Base-by-base conservation (phyloP, 2,113 vertebrate genomes). In the Aptenodytes patagonicus region DNA sequence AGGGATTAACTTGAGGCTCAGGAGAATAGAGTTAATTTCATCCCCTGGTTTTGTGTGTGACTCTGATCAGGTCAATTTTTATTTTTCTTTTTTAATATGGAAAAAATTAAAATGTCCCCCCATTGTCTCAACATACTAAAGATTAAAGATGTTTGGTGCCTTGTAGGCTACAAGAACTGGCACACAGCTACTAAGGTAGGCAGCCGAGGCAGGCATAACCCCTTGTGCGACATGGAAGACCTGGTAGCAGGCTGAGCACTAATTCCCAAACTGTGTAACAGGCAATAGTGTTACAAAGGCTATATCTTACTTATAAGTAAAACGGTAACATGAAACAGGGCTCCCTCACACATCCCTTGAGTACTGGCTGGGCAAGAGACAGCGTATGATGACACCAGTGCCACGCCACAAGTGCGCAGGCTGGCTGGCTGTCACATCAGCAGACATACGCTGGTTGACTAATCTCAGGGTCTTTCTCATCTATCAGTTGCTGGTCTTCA, bases 291-390 rank as follows among this genome's bases (percentile, higher is more conserved):
- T 34, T 61, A 32, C 18, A 38, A 82, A 76, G 6, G 6, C 77
- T 73, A 0, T 36, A 25, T 11, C 25, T 66, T 54, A 22, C 17
- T 70, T 64, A 31, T 4, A 34, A 38, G 10, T 54, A 57, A 91
- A 76, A 85, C 11, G 3, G 7, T 61, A 32, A 54, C 11, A 28
- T 26, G 13, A 88, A 80, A 51, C 46, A 57, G 44, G 34, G 46
- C 36, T 83, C 25, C 28, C 11, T 60, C 14, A 3, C 10, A 29
- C n/a, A 31, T 8, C 4, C 10, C 29, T 34, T 54, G 31, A 58
- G 38, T 18, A 42, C 0, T 25, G n/a, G 5, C 51, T 0, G 0
- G 38, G 42, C 29, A 76, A 76, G 58, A 76, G 40, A 11, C 3
- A 14, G 9, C 3, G 0, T n/a, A 5, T 3, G 55, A 21, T 26